A percentile compares a stretch with the other conserved stretches of the same genome.
These are phyloP conservation scores for Puma concolor DNA, from an alignment of 2,113 vertebrate species.

Conservation along the genomic window DNA sequence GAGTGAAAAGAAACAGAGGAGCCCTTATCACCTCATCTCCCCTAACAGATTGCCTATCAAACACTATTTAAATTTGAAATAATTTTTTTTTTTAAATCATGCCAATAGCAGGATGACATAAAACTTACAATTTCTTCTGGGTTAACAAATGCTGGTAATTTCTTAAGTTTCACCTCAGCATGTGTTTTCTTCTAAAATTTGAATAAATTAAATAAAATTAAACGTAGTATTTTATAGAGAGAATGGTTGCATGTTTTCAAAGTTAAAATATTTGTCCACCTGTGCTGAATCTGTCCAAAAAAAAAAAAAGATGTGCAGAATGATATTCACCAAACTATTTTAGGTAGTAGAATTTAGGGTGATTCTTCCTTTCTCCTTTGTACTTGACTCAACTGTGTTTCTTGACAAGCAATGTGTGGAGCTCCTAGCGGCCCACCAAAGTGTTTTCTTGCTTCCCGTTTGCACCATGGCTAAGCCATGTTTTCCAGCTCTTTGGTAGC, in stretches of 20 bases:
- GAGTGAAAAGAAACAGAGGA: not conserved
- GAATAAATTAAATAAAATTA: conserved; percentile 29
- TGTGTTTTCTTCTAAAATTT: conserved; percentile 37
- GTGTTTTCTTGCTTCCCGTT: not conserved
- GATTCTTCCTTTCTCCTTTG: not conserved
- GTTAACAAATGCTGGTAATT: not conserved
- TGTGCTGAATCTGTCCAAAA: not conserved
- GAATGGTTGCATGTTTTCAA: not conserved
- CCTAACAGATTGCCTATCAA: not conserved
- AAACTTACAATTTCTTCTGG: not conserved
- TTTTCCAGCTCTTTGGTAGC: not conserved
- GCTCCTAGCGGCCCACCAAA: not conserved
- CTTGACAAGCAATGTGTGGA: not conserved
- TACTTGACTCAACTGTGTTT: not conserved
- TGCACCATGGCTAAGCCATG: fast-evolving
- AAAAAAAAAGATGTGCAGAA: not conserved
- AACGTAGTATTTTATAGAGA: not conserved
- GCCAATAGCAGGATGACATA: not conserved
- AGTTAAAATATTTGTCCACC: not conserved
- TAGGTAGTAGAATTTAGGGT: not conserved
- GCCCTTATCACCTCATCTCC: not conserved
- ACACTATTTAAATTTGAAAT: not conserved
- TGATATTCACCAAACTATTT: not conserved
- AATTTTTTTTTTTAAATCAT: not conserved
- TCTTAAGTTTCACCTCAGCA: not conserved